A percentile compares a stretch with the other conserved stretches of the same genome.
Evolutionary conservation across 53 echinoderm and acorn worm species (phyloP).

Genomic region (Echinarachnius parma): DNA sequence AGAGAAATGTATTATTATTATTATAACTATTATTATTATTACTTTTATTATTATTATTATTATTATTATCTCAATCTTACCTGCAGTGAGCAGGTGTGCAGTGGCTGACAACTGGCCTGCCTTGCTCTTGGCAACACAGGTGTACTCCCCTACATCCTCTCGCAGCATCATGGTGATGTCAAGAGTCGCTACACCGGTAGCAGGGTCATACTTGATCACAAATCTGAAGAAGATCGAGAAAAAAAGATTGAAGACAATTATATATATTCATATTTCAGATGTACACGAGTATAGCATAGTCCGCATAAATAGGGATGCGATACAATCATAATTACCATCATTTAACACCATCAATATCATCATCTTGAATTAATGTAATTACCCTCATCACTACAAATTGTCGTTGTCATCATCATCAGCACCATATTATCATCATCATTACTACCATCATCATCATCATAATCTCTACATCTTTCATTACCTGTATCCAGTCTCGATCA

Average conservation of each 20-base stretch:
- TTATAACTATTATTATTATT: too few species aligned
- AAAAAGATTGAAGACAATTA: not conserved
- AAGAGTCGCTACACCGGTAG: conserved; percentile 62
- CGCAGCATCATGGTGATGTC: conserved; percentile 87
- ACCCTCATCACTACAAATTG: too few species aligned
- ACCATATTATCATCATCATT: too few species aligned
- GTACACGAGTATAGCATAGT: not conserved
- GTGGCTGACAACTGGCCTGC: conserved; percentile 72
- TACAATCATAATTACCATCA: too few species aligned
- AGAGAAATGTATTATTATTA: too few species aligned
- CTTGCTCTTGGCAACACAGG: conserved; percentile 84
- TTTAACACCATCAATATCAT: too few species aligned
- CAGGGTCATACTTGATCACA: conserved; percentile 68
- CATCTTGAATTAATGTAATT: too few species aligned
- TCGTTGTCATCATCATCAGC: too few species aligned
- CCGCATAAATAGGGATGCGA: too few species aligned
- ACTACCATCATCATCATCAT: too few species aligned
- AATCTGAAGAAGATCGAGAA: conserved; percentile 51
- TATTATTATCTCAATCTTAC: conserved; percentile 48
- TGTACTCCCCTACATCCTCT: conserved; percentile 84
- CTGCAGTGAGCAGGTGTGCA: conserved; percentile 62
- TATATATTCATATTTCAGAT: not conserved
- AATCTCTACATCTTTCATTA: conserved; percentile 12
- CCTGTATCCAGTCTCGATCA: conserved; percentile 74
- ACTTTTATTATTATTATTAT: too few species aligned